Conservation (phyloP, 2,797 vertebrate species). For the Scomberomorus guttatus region DNA sequence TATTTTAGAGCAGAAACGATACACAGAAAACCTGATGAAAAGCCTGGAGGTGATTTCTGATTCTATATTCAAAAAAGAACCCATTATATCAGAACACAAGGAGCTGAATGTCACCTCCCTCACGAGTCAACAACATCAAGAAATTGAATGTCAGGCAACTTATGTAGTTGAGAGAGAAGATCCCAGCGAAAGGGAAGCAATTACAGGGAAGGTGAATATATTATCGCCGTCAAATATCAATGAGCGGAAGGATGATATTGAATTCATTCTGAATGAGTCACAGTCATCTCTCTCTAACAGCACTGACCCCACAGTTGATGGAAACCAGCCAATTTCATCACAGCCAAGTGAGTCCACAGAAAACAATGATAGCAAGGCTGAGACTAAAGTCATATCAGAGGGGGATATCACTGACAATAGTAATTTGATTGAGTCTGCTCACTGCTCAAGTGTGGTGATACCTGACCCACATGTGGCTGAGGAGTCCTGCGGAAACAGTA, state of each 20-base stretch:
- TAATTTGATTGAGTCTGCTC: conserved; percentile 59
- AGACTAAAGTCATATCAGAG: conserved; percentile 62
- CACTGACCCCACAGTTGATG: conserved; percentile 66
- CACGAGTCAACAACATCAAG: conserved; percentile 74
- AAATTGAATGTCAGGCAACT: conserved; percentile 75
- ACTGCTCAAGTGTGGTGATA: conserved; percentile 59
- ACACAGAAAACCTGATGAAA: conserved; percentile 80
- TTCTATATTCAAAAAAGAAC: conserved; percentile 78
- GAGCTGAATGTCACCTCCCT: conserved; percentile 65
- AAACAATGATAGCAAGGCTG: conserved; percentile 59
- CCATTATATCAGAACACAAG: conserved; percentile 68
- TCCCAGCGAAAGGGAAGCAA: conserved; percentile 74
- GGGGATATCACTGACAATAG: conserved; percentile 57
- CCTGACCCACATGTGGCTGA: conserved; percentile 55
- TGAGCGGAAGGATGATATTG: conserved; percentile 76
- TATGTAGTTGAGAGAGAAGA: conserved; percentile 66
- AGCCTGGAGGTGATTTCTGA: conserved; percentile 84
- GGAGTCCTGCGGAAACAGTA: conserved; percentile 48
- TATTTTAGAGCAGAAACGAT: conserved; percentile 78
- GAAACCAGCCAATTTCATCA: conserved; percentile 72
- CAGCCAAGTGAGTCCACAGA: conserved; percentile 65
- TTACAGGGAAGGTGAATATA: conserved; percentile 76
- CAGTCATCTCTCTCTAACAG: conserved; percentile 70
- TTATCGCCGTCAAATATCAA: conserved; percentile 81
- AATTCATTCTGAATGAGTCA: conserved; percentile 78